Evolutionary conservation across 1,140 invertebrate genomes (phyloP), one percentile per base, ranked within the genome.

Genomic region (Probaryconus sp.): DNA sequence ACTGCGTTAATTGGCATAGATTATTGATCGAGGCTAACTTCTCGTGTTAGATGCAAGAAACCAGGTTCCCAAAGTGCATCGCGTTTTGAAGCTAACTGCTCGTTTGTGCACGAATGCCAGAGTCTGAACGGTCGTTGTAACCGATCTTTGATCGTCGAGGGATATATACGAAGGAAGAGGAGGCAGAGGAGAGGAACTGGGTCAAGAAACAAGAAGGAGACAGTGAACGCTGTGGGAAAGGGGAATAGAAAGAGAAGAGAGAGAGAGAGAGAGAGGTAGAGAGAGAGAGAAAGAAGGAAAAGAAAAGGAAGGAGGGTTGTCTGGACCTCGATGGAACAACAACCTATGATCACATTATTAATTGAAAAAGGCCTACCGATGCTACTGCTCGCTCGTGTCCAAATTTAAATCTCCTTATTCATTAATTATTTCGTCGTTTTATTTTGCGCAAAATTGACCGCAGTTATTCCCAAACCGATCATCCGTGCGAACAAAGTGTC

Each of bases 321-420:
- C 79, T 73, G 80, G 47, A n/a, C n/a, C n/a, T n/a, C 80, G 71
- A 77, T 74, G 78, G 63, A 74, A 74, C 76, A 83, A 81, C 81
- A 85, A 83, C 84, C 84, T 85, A 84, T 85, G 84, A 85, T 85
- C 83, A 84, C 83, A 82, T 86, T 84, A 86, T 86, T 86, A 86
- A 86, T 86, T 85, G 82, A 84, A 85, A 83, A 84, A 86, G 78
- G 82, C 79, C 83, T 79, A 77, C 78, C 81, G 76, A 80, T 79
- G 84, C 84, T 85, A 85, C 84, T 78, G 80, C 50, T 50, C 5
- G 11, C 31, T 11, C n/a, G n/a, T n/a, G n/a, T n/a, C n/a, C n/a
- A n/a, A n/a, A n/a, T n/a, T n/a, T n/a, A n/a, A n/a, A n/a, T n/a
- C n/a, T n/a, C n/a, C n/a, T n/a, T n/a, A n/a, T n/a, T n/a, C n/a